phyloP scores from a whole-genome alignment of 2,888 invertebrate genomes.

The Lucinisca nassula region DNA sequence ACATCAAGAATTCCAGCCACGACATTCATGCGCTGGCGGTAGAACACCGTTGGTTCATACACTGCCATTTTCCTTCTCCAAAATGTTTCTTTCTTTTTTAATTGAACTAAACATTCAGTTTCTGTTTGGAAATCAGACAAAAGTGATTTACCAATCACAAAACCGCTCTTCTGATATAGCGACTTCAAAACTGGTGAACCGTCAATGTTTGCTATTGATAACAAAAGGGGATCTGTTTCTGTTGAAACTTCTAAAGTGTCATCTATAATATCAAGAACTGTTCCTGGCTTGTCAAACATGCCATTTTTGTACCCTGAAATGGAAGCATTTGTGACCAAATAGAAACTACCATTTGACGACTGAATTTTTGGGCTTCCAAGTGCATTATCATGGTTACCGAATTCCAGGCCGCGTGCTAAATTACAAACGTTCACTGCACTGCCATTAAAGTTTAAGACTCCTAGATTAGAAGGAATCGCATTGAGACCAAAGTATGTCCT shows the following conservation, averaged over 20 bases:
- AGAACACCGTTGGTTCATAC: constrained; percentile 77
- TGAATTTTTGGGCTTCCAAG: constrained; percentile 75
- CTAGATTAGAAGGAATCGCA: constrained; percentile 74
- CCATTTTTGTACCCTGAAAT: neutral
- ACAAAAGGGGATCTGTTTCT: constrained; percentile 42
- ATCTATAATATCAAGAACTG: constrained; percentile 69
- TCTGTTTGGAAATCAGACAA: constrained; percentile 30
- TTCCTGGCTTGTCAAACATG: constrained; percentile 41
- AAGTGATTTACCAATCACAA: constrained; percentile 54
- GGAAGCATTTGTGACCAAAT: constrained; percentile 73
- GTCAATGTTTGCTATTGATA: constrained; percentile 70
- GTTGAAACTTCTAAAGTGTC: constrained; percentile 71
- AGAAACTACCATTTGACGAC: constrained; percentile 63
- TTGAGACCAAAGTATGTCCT: constrained; percentile 74
- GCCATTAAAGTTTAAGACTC: constrained; percentile 66
- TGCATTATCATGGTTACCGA: constrained; percentile 75
- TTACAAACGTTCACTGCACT: constrained; percentile 59
- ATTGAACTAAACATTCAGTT: constrained; percentile 34
- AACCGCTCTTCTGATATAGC: constrained; percentile 47
- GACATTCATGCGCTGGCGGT: constrained; percentile 75
- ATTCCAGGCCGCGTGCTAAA: constrained; percentile 71
- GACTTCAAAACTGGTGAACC: constrained; percentile 57
- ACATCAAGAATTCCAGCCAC: constrained; percentile 71
- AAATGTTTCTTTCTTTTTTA: constrained; percentile 72
- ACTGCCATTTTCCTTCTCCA: constrained; percentile 68